Evolutionary conservation across 2,888 invertebrate genomes (phyloP).

Genomic region (Volucella bombylans): DNA sequence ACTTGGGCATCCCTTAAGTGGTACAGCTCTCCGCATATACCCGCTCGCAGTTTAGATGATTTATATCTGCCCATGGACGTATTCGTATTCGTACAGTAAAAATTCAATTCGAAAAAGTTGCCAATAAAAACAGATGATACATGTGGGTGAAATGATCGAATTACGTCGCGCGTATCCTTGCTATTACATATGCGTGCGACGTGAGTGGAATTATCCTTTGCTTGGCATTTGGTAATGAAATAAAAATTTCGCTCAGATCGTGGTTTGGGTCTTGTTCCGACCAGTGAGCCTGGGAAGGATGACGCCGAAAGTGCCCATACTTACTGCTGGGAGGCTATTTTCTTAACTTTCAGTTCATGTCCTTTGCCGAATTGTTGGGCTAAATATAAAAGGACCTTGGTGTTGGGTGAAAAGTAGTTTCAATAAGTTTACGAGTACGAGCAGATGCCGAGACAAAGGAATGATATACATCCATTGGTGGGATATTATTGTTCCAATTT

Average conservation of each 20-base stretch:
- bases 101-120: constrained; percentile 64
- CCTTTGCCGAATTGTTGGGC: not conserved
- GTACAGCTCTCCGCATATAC: not conserved
- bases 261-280: too few relatives aligned
- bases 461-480: too few relatives aligned
- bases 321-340: constrained; percentile 4
- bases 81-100: constrained; percentile 30
- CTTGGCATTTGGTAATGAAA: not conserved
- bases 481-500: too few relatives aligned
- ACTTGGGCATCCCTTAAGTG: constrained; percentile 23
- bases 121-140: constrained; percentile 54
- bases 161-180: constrained; percentile 47
- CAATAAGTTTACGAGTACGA: too few relatives aligned
- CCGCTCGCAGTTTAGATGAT: constrained; percentile 40
- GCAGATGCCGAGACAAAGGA: too few relatives aligned
- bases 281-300: too few relatives aligned
- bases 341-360: constrained; percentile 1
- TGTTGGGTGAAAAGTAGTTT: too few relatives aligned
- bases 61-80: constrained; percentile 37
- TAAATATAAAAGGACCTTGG: not conserved
- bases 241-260: constrained; percentile 9
- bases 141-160: constrained; percentile 48
- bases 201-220: constrained; percentile 47
- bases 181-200: constrained; percentile 57
- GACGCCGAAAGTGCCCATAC: too few relatives aligned